Conservation (phyloP, 2,113 vertebrate genomes). For the Ardeotis arabs region DNA sequence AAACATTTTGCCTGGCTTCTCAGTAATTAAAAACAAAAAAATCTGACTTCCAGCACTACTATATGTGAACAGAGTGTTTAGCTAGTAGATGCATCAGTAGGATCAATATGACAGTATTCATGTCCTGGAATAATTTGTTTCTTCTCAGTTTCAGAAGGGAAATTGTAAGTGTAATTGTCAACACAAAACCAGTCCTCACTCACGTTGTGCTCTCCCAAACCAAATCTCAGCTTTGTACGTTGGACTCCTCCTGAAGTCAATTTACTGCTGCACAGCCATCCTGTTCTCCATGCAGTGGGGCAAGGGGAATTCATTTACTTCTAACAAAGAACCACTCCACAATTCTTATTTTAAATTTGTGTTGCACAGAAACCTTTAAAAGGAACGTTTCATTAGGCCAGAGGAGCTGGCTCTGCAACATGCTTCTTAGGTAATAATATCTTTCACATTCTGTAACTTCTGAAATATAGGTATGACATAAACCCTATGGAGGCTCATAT, state of each 20-base stretch:
- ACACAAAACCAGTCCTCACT: neutral
- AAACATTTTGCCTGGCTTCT: neutral
- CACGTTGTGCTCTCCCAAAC: neutral
- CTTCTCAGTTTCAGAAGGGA: neutral
- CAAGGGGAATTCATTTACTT: constrained; percentile 40
- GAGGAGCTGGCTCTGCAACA: constrained; percentile 83
- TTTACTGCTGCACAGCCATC: neutral
- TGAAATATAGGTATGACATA: constrained; percentile 98
- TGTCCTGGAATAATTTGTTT: neutral
- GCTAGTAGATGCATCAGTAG: neutral
- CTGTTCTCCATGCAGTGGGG: neutral
- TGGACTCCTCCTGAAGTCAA: neutral
- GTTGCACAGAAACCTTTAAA: constrained; percentile 79
- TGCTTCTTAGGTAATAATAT: constrained; percentile 86
- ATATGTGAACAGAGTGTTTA: neutral
- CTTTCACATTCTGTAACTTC: constrained; percentile 89
- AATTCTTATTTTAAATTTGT: constrained; percentile 75
- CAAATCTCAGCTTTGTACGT: neutral
- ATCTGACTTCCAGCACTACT: neutral
- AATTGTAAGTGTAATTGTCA: neutral
- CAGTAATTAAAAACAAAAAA: neutral
- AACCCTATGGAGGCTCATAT: constrained; percentile 85
- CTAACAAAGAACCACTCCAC: constrained; percentile 49
- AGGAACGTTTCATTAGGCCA: constrained; percentile 79
- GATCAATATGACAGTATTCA: neutral